phyloP scores from a whole-genome alignment of 2,113 vertebrate species.

The Thamnaconus septentrionalis region DNA sequence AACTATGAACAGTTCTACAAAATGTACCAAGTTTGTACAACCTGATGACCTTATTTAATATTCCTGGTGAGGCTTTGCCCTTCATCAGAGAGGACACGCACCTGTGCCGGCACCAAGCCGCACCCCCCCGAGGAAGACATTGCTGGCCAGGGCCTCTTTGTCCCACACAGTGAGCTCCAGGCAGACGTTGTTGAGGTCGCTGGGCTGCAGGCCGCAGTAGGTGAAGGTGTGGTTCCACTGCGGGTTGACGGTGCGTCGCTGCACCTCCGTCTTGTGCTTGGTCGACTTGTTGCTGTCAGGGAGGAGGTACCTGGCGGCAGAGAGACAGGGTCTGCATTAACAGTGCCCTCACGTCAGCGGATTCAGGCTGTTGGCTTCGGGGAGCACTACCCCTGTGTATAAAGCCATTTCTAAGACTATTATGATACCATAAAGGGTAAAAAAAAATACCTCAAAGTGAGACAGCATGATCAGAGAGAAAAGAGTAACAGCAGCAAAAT shows the following conservation, averaged over 20 bases:
- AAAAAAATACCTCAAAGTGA: too few relatives aligned
- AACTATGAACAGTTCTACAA: too few relatives aligned
- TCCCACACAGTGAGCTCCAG: slow-evolving; percentile 97
- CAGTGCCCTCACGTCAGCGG: neutral
- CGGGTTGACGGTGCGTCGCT: slow-evolving; percentile 90
- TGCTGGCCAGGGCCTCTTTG: slow-evolving; percentile 93
- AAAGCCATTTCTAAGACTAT: too few relatives aligned
- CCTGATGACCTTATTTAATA: neutral
- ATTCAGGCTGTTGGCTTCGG: neutral
- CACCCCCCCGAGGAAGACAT: slow-evolving; percentile 93
- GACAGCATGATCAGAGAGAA: neutral
- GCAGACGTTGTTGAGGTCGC: slow-evolving; percentile 87
- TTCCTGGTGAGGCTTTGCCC: slow-evolving; percentile 2
- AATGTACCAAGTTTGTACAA: too few relatives aligned
- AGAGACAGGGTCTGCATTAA: neutral
- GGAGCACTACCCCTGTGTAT: neutral
- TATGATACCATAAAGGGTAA: too few relatives aligned
- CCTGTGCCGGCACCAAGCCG: slow-evolving; percentile 88
- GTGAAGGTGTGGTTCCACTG: slow-evolving; percentile 95
- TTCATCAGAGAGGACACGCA: slow-evolving; percentile 46
- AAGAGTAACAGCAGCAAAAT: too few relatives aligned
- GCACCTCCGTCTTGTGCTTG: slow-evolving; percentile 93
- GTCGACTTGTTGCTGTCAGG: slow-evolving; percentile 93
- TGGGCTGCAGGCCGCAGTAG: slow-evolving; percentile 85
- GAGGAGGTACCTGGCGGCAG: slow-evolving; percentile 85